Conservation (phyloP, 2,888 invertebrate genomes). For the Lasiommata megera region DNA sequence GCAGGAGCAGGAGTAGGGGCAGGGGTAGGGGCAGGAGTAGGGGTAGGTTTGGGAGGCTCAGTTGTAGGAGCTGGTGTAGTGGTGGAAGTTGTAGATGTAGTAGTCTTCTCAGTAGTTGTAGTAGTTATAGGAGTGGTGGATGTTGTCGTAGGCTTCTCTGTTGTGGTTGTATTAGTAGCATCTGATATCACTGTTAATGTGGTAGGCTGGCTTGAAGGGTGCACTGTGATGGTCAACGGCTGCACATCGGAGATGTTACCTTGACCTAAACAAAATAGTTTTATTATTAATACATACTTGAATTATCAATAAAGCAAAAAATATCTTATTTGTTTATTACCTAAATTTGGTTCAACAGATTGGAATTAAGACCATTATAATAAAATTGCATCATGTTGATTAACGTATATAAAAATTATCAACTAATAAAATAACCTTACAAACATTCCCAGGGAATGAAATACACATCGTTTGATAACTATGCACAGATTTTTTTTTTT, state of each 20-base stretch:
- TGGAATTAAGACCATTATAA: no score
- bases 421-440: no score
- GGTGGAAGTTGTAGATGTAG: constrained; percentile 37
- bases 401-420: no score
- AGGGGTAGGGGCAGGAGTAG: constrained; percentile 48
- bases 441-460: no score
- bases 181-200: not conserved
- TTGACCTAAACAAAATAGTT: constrained; percentile 35
- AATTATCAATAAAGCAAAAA: no score
- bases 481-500: no score
- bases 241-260: constrained; percentile 32
- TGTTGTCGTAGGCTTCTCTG: constrained; percentile 31
- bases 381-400: no score
- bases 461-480: no score
- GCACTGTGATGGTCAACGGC: constrained; percentile 33
- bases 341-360: not conserved
- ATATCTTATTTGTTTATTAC: no score
- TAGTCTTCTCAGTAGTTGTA: constrained; percentile 2
- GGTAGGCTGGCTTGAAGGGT: constrained; percentile 2
- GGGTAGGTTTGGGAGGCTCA: constrained; percentile 32
- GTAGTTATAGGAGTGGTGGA: constrained; percentile 41
- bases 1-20: constrained; percentile 60
- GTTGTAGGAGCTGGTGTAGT: constrained; percentile 10
- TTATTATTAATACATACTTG: not conserved
- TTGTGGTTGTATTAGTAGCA: not conserved